Base-by-base conservation (phyloP, 2,888 invertebrate genomes). In the Andricus curvator region DNA sequence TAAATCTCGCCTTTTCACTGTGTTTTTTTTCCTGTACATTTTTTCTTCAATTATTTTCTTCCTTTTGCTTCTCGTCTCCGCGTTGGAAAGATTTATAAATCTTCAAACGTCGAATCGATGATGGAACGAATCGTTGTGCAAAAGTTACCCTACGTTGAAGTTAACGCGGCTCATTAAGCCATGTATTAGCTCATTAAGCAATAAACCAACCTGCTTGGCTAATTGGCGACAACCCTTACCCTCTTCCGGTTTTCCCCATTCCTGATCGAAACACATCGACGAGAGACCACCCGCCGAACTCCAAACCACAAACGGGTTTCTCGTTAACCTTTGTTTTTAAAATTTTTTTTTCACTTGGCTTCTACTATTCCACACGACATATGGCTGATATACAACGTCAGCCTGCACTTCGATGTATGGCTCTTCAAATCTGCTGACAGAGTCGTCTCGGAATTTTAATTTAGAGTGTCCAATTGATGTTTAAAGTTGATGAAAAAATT, bases 181-280 rank as follows among this genome's bases (percentile, higher is more conserved):
- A 82, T 80, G 87, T 88, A 90, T 90, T 89, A 90, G 89, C 89
- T 90, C 90, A 90, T 91, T 91, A 90, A 89, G 89, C 89, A 91
- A 91, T 90, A 90, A 90, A 88, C 87, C 88, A 88, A 88, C 87
- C 87, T 88, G 87, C 84, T 86, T 86, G 89, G 86, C 86, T 90
- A 90, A 90, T 90, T 90, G 90, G 87, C 87, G 87, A 89, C 88
- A 88, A 85, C 86, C 86, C 87, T 51, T 85, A 84, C 87, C 84
- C 87, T 86, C 89, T 88, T 90, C 89, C 89, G 88, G 86, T 88
- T 85, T 81, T 85, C 81, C 83, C 84, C 81, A 67, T 41, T 79
- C 48, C 79, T 82, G 86, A 87, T 87, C 86, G 80, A 81, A 86
- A 65, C 70, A 48, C 29, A 37, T 44, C 25, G 44, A 68, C 33